Evolutionary conservation across 2,888 invertebrate genomes (phyloP).

Genomic region (Sericinus montela): DNA sequence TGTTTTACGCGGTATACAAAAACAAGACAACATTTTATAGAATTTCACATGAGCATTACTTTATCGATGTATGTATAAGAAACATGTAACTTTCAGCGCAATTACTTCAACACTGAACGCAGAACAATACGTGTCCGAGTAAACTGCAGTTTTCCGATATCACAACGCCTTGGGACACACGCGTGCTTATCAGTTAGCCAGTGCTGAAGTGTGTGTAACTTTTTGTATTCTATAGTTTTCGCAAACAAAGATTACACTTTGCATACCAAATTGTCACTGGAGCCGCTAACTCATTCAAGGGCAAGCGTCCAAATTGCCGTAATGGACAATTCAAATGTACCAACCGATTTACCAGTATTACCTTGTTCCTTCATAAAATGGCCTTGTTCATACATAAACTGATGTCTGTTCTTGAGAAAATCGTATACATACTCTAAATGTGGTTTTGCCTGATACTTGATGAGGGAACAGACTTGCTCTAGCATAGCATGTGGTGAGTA

Average conservation of each 20-base stretch:
- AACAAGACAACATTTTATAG: slow-evolving; percentile 37
- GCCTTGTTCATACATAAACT: background rate
- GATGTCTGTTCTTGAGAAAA: too few relatives aligned
- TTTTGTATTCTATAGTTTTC: slow-evolving; percentile 20
- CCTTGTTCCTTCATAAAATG: too few relatives aligned
- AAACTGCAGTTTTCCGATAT: slow-evolving; percentile 46
- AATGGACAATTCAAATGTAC: slow-evolving; percentile 13
- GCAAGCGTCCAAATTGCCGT: slow-evolving; percentile 4
- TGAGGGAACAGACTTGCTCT: too few relatives aligned
- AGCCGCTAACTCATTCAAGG: slow-evolving; percentile 18
- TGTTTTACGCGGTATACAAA: slow-evolving; percentile 31
- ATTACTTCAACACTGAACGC: slow-evolving; percentile 63
- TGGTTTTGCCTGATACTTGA: too few relatives aligned
- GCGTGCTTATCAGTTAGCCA: slow-evolving; percentile 62
- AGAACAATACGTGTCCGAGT: slow-evolving; percentile 49
- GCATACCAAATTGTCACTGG: slow-evolving; percentile 16
- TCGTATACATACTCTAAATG: too few relatives aligned
- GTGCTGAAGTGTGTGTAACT: slow-evolving; percentile 28
- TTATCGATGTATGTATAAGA: slow-evolving; percentile 31
- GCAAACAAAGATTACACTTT: slow-evolving; percentile 9
- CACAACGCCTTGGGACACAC: slow-evolving; percentile 34
- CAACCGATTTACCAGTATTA: too few relatives aligned
- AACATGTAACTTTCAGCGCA: slow-evolving; percentile 55
- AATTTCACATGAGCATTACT: slow-evolving; percentile 23
- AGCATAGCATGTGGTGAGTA: too few relatives aligned